phyloP scores from a whole-genome alignment of 2,888 invertebrate species.

The Idaea straminata region DNA sequence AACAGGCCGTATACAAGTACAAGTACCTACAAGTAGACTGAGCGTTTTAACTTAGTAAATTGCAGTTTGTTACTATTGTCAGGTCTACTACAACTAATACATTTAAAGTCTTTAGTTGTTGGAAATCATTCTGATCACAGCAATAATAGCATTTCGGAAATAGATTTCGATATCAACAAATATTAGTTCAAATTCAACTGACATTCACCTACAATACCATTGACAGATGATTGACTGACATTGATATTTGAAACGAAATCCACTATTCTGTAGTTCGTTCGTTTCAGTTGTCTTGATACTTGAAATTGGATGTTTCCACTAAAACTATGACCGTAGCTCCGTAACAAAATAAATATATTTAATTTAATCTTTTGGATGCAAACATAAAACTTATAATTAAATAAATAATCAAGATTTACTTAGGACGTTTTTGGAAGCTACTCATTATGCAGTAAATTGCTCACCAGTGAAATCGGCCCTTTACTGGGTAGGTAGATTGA shows the following conservation, averaged over 20 bases:
- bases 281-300: background rate
- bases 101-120: no score
- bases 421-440: no score
- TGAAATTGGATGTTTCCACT: background rate
- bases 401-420: background rate
- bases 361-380: background rate
- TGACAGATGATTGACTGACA: background rate
- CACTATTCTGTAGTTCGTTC: background rate
- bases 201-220: background rate
- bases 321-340: background rate
- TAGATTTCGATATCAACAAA: background rate
- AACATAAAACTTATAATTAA: background rate
- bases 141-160: background rate
- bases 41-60: no score
- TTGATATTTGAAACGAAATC: no score
- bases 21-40: no score
- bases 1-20: no score
- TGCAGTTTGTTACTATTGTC: background rate
- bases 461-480: no score
- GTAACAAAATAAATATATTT: background rate
- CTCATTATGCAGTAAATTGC: no score
- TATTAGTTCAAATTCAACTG: background rate
- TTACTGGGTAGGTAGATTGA: no score
- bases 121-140: background rate
- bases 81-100: background rate